Evolutionary conservation across 92 coral and sea anemone species (phyloP).

Genomic region (Epizoanthus scotinus): DNA sequence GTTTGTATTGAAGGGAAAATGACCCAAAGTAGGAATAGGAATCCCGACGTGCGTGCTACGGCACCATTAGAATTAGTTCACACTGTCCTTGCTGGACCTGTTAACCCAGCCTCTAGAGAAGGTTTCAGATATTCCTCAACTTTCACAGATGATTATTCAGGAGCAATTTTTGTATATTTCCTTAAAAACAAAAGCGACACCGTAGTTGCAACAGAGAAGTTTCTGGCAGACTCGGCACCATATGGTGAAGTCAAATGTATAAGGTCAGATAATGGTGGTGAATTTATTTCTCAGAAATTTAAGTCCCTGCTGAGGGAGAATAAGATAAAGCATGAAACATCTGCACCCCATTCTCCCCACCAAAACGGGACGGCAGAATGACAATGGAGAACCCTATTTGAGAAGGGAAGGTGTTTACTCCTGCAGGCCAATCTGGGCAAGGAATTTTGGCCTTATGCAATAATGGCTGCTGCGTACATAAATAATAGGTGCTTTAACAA

Average conservation of each 20-base stretch:
- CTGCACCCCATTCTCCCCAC: constrained; percentile 57
- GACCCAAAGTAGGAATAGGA: constrained; percentile 55
- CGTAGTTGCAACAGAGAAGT: constrained; percentile 41
- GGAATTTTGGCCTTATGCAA: constrained; percentile 64
- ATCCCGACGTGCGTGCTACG: constrained; percentile 52
- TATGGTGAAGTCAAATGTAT: constrained; percentile 34
- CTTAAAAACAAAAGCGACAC: constrained; percentile 50
- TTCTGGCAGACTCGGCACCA: constrained; percentile 56
- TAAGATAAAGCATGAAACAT: constrained; percentile 35
- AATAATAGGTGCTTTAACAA: constrained; percentile 54
- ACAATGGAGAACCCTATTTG: constrained; percentile 52
- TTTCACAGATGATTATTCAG: constrained; percentile 50
- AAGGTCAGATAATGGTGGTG: constrained; percentile 43
- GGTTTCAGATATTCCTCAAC: constrained; percentile 49
- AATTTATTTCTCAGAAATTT: constrained; percentile 27
- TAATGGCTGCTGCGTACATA: constrained; percentile 59
- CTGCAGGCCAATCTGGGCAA: constrained; percentile 44
- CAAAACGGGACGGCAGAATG: constrained; percentile 60
- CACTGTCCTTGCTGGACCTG: constrained; percentile 57
- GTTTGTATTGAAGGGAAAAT: constrained; percentile 56
- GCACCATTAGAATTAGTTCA: constrained; percentile 56
- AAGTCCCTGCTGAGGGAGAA: constrained; percentile 23
- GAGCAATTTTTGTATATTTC: constrained; percentile 40
- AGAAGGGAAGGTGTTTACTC: constrained; percentile 56
- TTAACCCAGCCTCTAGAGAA: constrained; percentile 56